phyloP scores from a whole-genome alignment of 2,888 invertebrate species.

The Callimorpha dominula region DNA sequence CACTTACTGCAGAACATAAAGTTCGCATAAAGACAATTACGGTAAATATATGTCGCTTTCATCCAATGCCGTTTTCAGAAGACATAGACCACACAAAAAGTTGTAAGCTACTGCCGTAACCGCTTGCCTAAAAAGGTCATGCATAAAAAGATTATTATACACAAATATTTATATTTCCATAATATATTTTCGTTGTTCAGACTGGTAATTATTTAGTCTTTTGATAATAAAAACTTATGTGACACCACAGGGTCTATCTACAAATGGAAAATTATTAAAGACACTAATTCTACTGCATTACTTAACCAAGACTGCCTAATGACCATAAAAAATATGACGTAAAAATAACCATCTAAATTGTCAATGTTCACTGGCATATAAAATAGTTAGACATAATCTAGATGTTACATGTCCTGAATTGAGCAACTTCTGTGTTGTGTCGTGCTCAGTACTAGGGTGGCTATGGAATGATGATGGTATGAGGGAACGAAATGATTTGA shows the following conservation, averaged over 20 bases:
- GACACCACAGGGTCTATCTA: neutral
- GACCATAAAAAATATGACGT: conserved; percentile 33
- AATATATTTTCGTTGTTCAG: no score
- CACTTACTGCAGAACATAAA: no score
- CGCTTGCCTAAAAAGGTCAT: no score
- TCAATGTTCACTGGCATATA: conserved; percentile 21
- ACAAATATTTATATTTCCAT: no score
- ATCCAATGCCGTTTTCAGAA: no score
- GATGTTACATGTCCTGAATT: conserved; percentile 5
- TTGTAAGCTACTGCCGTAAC: no score
- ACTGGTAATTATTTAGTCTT: no score
- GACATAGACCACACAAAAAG: no score
- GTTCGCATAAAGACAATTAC: no score
- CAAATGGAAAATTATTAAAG: neutral
- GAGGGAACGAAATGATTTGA: conserved; percentile 23
- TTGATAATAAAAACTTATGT: no score
- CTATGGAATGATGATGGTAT: conserved; percentile 9
- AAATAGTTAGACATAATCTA: neutral
- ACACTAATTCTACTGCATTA: conserved; percentile 9
- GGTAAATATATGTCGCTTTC: no score
- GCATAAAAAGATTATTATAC: no score
- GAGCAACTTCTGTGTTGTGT: conserved; percentile 10
- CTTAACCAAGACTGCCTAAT: conserved; percentile 31
- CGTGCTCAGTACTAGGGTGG: conserved; percentile 11
- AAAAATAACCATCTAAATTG: conserved; percentile 42